Base-by-base conservation (phyloP, 2,797 vertebrate species). In the Chelidonichthys spinosus region DNA sequence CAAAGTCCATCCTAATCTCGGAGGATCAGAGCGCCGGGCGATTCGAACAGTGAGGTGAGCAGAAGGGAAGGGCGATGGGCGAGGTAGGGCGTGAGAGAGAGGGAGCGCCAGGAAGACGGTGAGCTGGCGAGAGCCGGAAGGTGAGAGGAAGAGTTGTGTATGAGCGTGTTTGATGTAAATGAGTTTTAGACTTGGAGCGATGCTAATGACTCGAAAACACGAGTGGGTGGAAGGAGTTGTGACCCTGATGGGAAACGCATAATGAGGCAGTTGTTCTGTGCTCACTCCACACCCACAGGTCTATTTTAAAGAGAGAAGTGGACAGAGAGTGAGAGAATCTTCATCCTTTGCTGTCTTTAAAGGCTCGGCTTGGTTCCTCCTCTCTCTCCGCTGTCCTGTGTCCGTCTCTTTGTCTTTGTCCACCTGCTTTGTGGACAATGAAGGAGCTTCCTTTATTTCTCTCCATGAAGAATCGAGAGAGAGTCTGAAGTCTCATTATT, bases 1-100 rank as follows among this genome's bases (percentile, higher is more conserved):
- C 85, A 25, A 70, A 79, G 78, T 87, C 81, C 54, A 5, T 88
- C 81, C 76, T 91, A 91, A 94, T 93, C 91, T 91, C 74, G 42
- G 74, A 82, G 85, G 86, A 85, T 76, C 60, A 63, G 58, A 66
- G 37, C n/a, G 36, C n/a, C 39, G 60, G 79, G 60, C 42, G 55
- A 40, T 78, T 89, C 83, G 66, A 62, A 73, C 65, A 3, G 37
- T 8, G 66, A 82, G 84, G 91, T 88, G 86, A 87, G 54, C 42
- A 2, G 42, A 70, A 25, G 55, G 76, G 65, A 73, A 32, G 39
- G 63, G 68, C 36, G 32, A 18, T 67, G 74, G 11, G 11, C 15
- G 75, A 82, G 76, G 64, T 13, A 65, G 82, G 78, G 81, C 85
- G 80, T 85, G 89, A 88, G 89, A 89, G 86, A 85, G 67, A 83